Evolutionary conservation across 2,888 invertebrate species (phyloP).

Genomic region (Galeopsomyia nigrocyanea): DNA sequence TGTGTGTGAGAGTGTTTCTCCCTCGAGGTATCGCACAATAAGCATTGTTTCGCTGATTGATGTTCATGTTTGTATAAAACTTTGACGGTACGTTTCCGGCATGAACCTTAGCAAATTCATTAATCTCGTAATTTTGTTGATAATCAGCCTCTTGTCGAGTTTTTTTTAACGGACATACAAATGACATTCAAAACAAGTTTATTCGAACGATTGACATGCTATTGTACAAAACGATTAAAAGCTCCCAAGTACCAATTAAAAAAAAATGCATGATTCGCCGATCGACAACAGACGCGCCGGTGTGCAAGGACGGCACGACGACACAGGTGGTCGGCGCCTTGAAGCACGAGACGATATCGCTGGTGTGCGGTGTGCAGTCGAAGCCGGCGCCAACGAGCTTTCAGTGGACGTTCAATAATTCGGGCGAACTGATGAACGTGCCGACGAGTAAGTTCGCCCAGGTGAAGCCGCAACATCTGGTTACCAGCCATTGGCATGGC

Average conservation of each 20-base stretch:
- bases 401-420: constrained; percentile 94
- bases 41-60: no score
- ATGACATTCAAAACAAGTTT: no score
- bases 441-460: constrained; percentile 74
- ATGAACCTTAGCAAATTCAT: no score
- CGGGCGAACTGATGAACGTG: constrained; percentile 86
- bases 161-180: no score
- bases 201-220: no score
- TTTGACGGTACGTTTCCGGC: no score
- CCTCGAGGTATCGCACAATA: no score
- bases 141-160: no score
- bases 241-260: not conserved
- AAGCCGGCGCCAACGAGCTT: constrained; percentile 87
- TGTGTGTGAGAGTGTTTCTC: no score
- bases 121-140: no score
- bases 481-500: constrained; percentile 73
- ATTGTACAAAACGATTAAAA: no score
- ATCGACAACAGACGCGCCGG: constrained; percentile 58
- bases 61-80: no score
- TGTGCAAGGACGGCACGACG: constrained; percentile 75
- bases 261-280: not conserved
- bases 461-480: constrained; percentile 59
- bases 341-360: constrained; percentile 87
- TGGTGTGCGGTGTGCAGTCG: constrained; percentile 89
- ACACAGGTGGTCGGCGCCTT: constrained; percentile 85